Evolutionary conservation across 1,140 invertebrate genomes (phyloP).

Genomic region (Zaprionus capensis): DNA sequence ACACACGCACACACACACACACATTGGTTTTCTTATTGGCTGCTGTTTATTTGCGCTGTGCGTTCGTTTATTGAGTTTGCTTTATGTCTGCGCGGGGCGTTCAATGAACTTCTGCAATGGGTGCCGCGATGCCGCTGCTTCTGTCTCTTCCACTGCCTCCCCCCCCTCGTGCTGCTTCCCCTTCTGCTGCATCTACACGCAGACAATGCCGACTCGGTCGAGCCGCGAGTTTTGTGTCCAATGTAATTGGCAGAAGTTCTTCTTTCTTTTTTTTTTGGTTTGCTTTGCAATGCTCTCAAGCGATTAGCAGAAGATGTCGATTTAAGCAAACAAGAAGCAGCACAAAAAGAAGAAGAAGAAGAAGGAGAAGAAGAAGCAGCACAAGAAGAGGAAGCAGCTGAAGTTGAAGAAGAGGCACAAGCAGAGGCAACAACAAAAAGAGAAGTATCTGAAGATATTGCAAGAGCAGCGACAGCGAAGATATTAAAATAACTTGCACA

Average conservation of each 20-base stretch:
- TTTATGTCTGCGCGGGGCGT: slow-evolving; percentile 67
- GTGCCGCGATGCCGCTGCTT: slow-evolving; percentile 1
- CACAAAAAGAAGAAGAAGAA: slow-evolving; percentile 3
- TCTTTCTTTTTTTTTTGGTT: neutral
- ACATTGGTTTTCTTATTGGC: slow-evolving; percentile 75
- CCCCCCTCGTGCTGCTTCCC: neutral
- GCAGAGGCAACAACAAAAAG: slow-evolving; percentile 16
- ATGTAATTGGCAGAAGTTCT: slow-evolving; percentile 34
- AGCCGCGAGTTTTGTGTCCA: slow-evolving; percentile 20
- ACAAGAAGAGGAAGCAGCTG: slow-evolving; percentile 4
- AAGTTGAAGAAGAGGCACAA: neutral
- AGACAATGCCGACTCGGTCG: slow-evolving; percentile 34
- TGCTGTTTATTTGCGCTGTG: slow-evolving; percentile 76
- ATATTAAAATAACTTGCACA: slow-evolving; percentile 78
- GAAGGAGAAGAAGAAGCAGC: neutral
- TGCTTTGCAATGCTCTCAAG: slow-evolving; percentile 13
- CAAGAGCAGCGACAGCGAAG: slow-evolving; percentile 39
- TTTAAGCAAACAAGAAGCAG: slow-evolving; percentile 18
- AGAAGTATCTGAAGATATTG: slow-evolving; percentile 40
- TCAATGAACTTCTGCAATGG: slow-evolving; percentile 67
- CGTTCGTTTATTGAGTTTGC: slow-evolving; percentile 79
- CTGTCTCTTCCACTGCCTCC: neutral
- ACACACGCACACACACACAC: neutral
- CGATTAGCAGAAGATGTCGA: slow-evolving; percentile 39
- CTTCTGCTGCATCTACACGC: slow-evolving; percentile 27